Percentiles rank a stretch among this genome's conserved stretches.
Conservation (phyloP, 2,888 invertebrate species). For the Acutogordius australiensis region DNA sequence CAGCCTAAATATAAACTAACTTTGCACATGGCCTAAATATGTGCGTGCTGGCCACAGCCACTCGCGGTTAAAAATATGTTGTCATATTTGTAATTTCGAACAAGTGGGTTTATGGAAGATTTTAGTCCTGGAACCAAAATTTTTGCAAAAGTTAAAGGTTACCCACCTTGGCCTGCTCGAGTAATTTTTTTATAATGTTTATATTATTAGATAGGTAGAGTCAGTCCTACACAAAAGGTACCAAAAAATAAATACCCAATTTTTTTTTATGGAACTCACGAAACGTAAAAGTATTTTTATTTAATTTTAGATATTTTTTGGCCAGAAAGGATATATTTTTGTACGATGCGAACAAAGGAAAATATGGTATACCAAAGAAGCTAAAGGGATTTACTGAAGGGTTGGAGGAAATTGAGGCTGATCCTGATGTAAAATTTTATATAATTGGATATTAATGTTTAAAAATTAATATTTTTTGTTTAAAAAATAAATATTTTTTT, state of each 20-base stretch:
- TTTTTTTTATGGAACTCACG: conserved; percentile 70
- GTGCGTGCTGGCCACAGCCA: too few relatives aligned
- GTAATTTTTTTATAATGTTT: conserved; percentile 19
- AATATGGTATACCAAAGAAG: conserved; percentile 45
- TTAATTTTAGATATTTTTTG: conserved; percentile 34
- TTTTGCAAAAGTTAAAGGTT: conserved; percentile 84
- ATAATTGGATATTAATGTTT: too few relatives aligned
- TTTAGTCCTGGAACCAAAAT: conserved; percentile 51
- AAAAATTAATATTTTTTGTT: too few relatives aligned
- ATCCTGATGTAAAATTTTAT: neutral
- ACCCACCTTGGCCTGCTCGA: conserved; percentile 75
- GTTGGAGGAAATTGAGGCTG: conserved; percentile 44
- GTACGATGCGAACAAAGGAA: conserved; percentile 47
- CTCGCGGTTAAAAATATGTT: too few relatives aligned
- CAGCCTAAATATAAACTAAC: too few relatives aligned
- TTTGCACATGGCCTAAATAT: too few relatives aligned
- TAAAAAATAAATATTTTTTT: too few relatives aligned
- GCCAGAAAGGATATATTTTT: conserved; percentile 55
- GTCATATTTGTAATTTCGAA: too few relatives aligned
- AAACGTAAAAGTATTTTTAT: conserved; percentile 40
- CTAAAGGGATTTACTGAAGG: conserved; percentile 52
- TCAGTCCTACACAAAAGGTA: conserved; percentile 13
- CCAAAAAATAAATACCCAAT: conserved; percentile 28
- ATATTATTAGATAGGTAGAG: neutral
- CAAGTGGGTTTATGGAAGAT: too few relatives aligned